A percentile compares a stretch with the other conserved stretches of the same genome.
These are phyloP conservation scores for Congeria kusceri DNA, from an alignment of 2,888 invertebrate genomes.

Conservation along the genomic window DNA sequence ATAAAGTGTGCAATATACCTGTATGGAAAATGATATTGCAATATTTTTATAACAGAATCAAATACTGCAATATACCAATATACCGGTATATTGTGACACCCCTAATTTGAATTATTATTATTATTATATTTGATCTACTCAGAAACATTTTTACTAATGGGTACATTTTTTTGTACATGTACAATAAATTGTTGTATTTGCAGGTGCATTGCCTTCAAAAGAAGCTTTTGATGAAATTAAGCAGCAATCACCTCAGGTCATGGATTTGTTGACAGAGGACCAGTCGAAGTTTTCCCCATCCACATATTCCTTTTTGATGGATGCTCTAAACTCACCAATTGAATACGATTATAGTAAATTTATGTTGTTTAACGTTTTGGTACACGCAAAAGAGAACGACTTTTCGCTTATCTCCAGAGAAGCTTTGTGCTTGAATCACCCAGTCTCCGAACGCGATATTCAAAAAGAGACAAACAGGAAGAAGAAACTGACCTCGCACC, in stretches of 20 bases:
- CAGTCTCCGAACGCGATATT: slow-evolving; percentile 17
- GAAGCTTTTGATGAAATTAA: background rate
- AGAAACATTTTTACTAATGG: too few relatives aligned
- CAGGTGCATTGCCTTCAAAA: background rate
- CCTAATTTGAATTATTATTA: too few relatives aligned
- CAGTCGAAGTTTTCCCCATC: background rate
- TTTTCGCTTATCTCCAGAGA: slow-evolving; percentile 26
- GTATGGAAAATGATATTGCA: too few relatives aligned
- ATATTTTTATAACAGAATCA: too few relatives aligned
- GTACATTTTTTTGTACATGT: too few relatives aligned
- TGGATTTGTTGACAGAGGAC: background rate
- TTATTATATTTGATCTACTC: too few relatives aligned
- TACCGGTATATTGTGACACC: too few relatives aligned
- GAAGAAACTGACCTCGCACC: slow-evolving; percentile 40
- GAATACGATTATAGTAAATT: slow-evolving; percentile 28
- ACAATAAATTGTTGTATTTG: background rate
- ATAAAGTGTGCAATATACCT: too few relatives aligned
- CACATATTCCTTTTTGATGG: background rate
- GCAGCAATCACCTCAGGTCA: background rate
- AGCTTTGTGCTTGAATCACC: slow-evolving; percentile 16
- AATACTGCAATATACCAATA: too few relatives aligned
- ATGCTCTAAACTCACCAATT: slow-evolving; percentile 10
- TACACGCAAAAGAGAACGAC: slow-evolving; percentile 31
- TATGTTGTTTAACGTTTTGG: slow-evolving; percentile 28
- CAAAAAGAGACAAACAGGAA: slow-evolving; percentile 22